Evolutionary conservation across 2,888 invertebrate genomes (phyloP).

Genomic region (Isotomurus palustris): DNA sequence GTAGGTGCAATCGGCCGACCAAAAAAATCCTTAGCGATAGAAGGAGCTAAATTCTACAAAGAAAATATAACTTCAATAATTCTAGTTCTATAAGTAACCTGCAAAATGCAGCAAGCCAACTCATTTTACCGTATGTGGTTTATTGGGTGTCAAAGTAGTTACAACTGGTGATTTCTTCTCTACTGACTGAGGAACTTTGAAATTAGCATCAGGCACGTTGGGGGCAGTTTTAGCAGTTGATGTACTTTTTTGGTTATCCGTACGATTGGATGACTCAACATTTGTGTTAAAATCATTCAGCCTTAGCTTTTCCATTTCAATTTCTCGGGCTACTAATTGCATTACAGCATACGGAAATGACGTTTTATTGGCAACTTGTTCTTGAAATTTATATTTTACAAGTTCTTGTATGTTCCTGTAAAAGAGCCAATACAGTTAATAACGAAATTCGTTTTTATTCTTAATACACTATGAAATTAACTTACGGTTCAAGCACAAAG

Average conservation of each 20-base stretch:
- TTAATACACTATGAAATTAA: too few relatives aligned
- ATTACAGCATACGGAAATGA: conserved; percentile 64
- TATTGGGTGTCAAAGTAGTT: too few relatives aligned
- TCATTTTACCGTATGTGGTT: too few relatives aligned
- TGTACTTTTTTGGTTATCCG: too few relatives aligned
- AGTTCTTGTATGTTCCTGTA: conserved; percentile 65
- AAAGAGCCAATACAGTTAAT: conserved; percentile 11
- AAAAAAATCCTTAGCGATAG: conserved; percentile 39
- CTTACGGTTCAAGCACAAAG: conserved; percentile 67
- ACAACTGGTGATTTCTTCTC: too few relatives aligned
- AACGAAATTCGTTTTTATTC: neutral
- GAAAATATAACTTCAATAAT: too few relatives aligned
- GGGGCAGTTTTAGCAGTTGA: too few relatives aligned
- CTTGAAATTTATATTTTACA: conserved; percentile 51
- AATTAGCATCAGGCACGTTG: too few relatives aligned
- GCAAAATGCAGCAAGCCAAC: too few relatives aligned
- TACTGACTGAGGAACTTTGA: too few relatives aligned
- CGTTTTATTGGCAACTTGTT: conserved; percentile 46
- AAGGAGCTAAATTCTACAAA: neutral
- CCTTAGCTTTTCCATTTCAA: conserved; percentile 72
- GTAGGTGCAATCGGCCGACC: conserved; percentile 33
- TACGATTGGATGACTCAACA: conserved; percentile 1
- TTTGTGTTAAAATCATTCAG: conserved; percentile 53
- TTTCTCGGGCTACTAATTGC: conserved; percentile 76
- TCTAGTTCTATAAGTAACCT: too few relatives aligned